These are phyloP conservation scores for Zoanthus solanderi DNA, from an alignment of 92 coral and sea anemone species.

Conservation along the genomic window DNA sequence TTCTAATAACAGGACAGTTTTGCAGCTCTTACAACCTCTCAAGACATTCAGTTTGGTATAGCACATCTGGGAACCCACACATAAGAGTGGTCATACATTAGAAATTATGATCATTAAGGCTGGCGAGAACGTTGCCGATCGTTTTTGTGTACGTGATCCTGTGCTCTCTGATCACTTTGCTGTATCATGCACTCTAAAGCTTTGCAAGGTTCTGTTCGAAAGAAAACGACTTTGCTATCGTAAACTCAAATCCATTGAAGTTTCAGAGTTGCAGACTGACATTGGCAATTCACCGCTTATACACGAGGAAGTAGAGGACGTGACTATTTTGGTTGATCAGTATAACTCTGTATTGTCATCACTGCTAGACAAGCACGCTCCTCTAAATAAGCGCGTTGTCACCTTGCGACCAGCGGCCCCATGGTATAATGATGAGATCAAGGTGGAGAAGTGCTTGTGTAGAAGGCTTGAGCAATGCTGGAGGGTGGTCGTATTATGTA, in stretches of 20 bases:
- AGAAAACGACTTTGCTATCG: conserved; percentile 4
- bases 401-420: conserved; percentile 16
- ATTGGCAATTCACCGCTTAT: conserved; percentile 3
- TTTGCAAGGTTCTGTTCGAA: conserved; percentile 1
- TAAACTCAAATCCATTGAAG: conserved; percentile 20
- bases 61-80: conserved; percentile 14
- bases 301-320: not conserved
- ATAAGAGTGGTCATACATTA: conserved; percentile 11
- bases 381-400: conserved; percentile 3
- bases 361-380: conserved; percentile 14
- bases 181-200: conserved; percentile 16
- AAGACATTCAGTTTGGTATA: conserved; percentile 4
- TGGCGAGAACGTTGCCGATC: conserved; percentile 8
- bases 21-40: conserved; percentile 6
- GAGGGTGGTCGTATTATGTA: not conserved
- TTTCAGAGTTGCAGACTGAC: conserved; percentile 10
- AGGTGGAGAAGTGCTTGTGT: not conserved
- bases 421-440: conserved; percentile 13
- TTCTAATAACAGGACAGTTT: conserved; percentile 14
- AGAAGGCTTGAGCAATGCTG: not conserved
- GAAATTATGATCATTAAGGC: conserved; percentile 23
- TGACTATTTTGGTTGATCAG: not conserved
- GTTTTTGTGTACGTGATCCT: not conserved
- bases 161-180: not conserved
- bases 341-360: conserved; percentile 24